Evolutionary conservation across 2,113 vertebrate species (phyloP), one percentile per base, ranked within the genome.

Genomic region (Azemiops feae): DNA sequence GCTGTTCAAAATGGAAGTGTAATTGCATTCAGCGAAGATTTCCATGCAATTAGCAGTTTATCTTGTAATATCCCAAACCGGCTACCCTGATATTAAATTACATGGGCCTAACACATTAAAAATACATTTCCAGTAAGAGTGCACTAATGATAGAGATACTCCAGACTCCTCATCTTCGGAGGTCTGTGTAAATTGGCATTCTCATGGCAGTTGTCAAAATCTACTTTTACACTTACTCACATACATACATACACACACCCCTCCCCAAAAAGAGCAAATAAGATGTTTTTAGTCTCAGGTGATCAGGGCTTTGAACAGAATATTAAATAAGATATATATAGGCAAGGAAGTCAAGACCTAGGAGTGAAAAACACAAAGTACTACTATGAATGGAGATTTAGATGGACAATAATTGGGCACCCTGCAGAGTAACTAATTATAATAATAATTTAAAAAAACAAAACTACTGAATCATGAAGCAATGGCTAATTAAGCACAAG

Each of bases 101-200:
- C 91, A 91, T 64, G 30, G 4, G 85, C 54, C 87, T 94, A 93
- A 92, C 12, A 91, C 52, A 87, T 10, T 64, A 9, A 30, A 94
- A 95, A 91, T 93, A 92, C 0, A 0, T 86, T 95, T 90, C 52
- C 88, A 89, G 54, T 87, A 95, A 94, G 18, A 94, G 92, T 0
- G 91, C 12, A 91, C 93, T 91, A 92, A 94, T 74, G 14, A 94
- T 92, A 93, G 92, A 85, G 91, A 93, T 69, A n/a, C n/a, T 89
- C 88, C 81, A 6, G 0, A 55, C 12, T 94, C 55, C 87, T 95
- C 92, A 50, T 87, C 89, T 91, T 87, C 43, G 30, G 88, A 10
- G 60, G 87, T 81, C 60, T 11, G 10, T 93, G 81, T 93, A 89
- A 95, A 94, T 93, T 94, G 92, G 47, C 92, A 91, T 12, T 93